Evolutionary conservation across 2,797 vertebrate genomes (phyloP), one percentile per base, ranked within the genome.

Genomic region (Allobates femoralis): DNA sequence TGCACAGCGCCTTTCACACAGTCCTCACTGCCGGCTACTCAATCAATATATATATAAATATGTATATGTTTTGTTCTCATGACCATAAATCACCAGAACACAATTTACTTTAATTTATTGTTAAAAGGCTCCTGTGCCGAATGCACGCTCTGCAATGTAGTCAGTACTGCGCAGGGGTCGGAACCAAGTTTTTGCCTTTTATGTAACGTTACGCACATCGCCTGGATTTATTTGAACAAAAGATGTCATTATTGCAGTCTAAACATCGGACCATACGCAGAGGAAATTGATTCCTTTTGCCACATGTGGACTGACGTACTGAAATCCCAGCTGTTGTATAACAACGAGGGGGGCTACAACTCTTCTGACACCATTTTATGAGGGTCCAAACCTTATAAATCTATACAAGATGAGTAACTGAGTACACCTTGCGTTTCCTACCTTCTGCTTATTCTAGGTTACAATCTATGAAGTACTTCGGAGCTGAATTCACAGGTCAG

Each of bases 31-130:
- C 80, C 32, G 23, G 30, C 12, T 18, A 21, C n/a, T n/a, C n/a
- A 67, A 46, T 46, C 51, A 19, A 53, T 14, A 23, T 32, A 21
- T 11, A 28, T 41, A n/a, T n/a, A n/a, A n/a, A n/a, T 50, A 58
- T 34, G 41, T 79, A 50, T 73, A n/a, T 26, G 0, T 1, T 73
- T 73, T 73, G 55, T 30, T 53, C 14, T 32, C 50, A 23, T 71
- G 19, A 23, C 51, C 66, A 82, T 71, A 71, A 82, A 82, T 71
- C 80, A 82, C 51, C 71, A 67, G 51, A 56, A 26, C 26, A 60
- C 23, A 66, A 34, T 69, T 71, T 37, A 23, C 30, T 53, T 11
- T 71, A 56, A 56, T 14, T 51, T 55, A 69, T 30, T 18, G 30
- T n/a, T 56, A 32, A 34, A 51, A 23, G 64, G 28, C 30, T 71